Percentiles rank a stretch among this genome's conserved stretches.
These are phyloP conservation scores for Pseudomugil gertrudae DNA, from an alignment of 2,797 vertebrate genomes.

Conservation along the genomic window DNA sequence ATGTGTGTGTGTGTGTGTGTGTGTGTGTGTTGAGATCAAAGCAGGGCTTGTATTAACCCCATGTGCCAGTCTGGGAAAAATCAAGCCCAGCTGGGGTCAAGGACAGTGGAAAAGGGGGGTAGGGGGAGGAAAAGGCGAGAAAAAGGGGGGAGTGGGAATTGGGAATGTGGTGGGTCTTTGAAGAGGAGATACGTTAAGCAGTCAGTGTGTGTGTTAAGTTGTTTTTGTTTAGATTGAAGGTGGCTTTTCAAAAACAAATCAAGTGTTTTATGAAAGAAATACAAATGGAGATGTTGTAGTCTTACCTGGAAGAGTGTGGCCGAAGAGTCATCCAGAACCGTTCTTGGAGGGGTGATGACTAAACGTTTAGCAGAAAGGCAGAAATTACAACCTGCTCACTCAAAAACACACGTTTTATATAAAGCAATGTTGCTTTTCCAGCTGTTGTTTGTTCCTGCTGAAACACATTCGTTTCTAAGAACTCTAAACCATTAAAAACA, in stretches of 20 bases:
- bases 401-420: neutral
- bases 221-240: conserved; percentile 19
- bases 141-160: conserved; percentile 20
- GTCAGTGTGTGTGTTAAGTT: conserved; percentile 9
- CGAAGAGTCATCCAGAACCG: conserved; percentile 70
- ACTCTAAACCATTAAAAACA: neutral
- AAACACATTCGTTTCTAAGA: neutral
- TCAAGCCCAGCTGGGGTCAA: conserved; percentile 83
- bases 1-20: conserved; percentile 20
- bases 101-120: conserved; percentile 63
- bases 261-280: conserved; percentile 8
- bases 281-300: neutral
- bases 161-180: conserved; percentile 64
- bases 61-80: conserved; percentile 83
- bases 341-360: conserved; percentile 85
- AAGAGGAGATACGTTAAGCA: conserved; percentile 67
- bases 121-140: conserved; percentile 35
- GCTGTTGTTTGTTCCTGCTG: neutral
- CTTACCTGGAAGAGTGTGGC: conserved; percentile 82
- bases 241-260: conserved; percentile 15
- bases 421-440: neutral
- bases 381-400: neutral
- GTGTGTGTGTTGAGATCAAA: conserved; percentile 73
- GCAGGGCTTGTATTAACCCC: conserved; percentile 77
- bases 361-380: conserved; percentile 23